Evolutionary conservation across 1,140 invertebrate species (phyloP), one percentile per base, ranked within the genome.

Genomic region (Leptonema lineaticorne): DNA sequence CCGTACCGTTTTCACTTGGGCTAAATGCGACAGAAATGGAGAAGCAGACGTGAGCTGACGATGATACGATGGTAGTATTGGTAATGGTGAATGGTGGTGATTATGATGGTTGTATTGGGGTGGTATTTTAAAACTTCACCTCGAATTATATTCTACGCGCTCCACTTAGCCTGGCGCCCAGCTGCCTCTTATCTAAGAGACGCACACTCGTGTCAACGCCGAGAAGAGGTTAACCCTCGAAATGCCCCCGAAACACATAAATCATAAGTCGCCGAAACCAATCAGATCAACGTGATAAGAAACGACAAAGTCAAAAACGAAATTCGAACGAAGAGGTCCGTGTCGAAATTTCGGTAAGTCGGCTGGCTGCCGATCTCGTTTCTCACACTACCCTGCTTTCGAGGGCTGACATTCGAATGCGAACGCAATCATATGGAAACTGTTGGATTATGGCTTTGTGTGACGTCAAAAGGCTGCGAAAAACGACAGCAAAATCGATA

Each of bases 101-200:
- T 24, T 45, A 5, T 37, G n/a, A 16, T 33, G 59, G 30, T 22
- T 24, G 27, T 6, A 3, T 9, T 41, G 33, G 30, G 11, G 37
- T 45, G 11, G 50, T 24, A 53, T 46, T 53, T 64, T 64, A 45
- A 64, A 64, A 64, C 62, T 64, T 64, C 62, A 24, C 46, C 14
- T 64, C 62, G 62, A 64, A 64, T 64, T 64, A 64, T 64, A 64
- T 64, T 64, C 30, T 41, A n/a, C 22, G 11, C 58, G 33, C 58
- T 37, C 33, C 62, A 50, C 62, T 64, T 50, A 50, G 46, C 41
- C 26, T 50, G 41, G 57, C 27, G n/a, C 57, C 28, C 24, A 24
- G 46, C 46, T 18, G 46, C 20, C 20, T 20, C 46, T 48, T 48
- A 48, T 20, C 46, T 41, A 16, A 41, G 9, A 9, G 37, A 41